Evolutionary conservation across 92 coral and sea anemone genomes (phyloP).

Genomic region (Epizoanthus illoricatus): DNA sequence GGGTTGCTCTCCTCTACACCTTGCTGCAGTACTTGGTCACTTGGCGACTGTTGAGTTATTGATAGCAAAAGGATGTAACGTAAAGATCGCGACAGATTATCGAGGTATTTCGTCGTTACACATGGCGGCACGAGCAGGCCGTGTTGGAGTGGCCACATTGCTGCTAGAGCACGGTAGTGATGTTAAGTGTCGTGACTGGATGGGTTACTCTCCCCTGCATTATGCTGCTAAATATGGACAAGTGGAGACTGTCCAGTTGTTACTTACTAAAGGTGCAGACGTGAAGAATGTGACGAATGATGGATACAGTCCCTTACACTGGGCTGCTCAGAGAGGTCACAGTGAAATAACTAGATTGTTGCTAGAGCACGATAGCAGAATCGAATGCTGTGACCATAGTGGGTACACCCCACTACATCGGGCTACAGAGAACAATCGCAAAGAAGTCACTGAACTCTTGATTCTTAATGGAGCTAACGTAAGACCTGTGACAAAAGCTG

Average conservation of each 20-base stretch:
- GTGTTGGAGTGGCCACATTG: background rate
- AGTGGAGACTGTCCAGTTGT: background rate
- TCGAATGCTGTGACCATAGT: background rate
- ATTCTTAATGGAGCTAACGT: background rate
- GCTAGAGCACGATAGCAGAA: background rate
- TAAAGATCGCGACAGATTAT: background rate
- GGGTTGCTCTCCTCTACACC: constrained; percentile 7
- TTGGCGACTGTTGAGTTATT: constrained; percentile 11
- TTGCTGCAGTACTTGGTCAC: constrained; percentile 16
- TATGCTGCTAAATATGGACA: background rate
- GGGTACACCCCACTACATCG: background rate
- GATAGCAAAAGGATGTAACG: background rate
- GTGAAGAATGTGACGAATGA: background rate
- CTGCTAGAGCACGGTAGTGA: background rate
- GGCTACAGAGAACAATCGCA: background rate
- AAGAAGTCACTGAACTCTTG: background rate
- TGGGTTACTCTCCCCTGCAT: background rate
- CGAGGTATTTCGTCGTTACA: background rate
- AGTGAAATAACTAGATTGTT: background rate
- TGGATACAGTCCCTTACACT: background rate
- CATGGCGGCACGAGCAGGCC: background rate
- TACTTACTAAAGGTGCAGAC: background rate
- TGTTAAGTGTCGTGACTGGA: background rate
- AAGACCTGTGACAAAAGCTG: background rate
- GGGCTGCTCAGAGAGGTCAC: background rate